phyloP scores from a whole-genome alignment of 1,140 invertebrate species.

The Pogonus chalceus region DNA sequence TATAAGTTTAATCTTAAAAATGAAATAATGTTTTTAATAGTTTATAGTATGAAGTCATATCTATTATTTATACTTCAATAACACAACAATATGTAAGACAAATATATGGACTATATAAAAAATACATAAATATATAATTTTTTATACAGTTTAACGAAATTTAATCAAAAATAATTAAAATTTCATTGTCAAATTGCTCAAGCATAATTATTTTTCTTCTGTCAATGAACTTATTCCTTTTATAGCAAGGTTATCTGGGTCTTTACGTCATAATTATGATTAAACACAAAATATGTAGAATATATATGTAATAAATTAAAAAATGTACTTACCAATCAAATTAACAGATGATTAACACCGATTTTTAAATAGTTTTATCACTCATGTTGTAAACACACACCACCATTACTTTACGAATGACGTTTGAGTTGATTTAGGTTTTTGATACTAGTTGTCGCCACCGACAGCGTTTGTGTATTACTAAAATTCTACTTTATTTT shows the following conservation, averaged over 20 bases:
- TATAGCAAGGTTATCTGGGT: not conserved
- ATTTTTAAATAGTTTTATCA: not conserved
- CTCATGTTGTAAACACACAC: conserved; percentile 3
- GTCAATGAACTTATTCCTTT: not conserved
- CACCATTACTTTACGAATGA: not conserved
- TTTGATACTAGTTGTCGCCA: not conserved
- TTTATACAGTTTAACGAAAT: not conserved
- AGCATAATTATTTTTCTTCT: not conserved
- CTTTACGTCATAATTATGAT: not conserved
- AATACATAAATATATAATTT: not conserved
- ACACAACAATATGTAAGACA: not conserved
- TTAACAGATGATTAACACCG: not conserved
- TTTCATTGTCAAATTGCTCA: not conserved
- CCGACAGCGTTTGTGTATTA: not conserved
- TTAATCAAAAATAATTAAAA: not conserved
- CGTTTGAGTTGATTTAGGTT: not conserved
- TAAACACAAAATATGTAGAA: not conserved
- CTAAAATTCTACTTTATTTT: no score
- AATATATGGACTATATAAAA: not conserved
- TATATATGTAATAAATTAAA: not conserved
- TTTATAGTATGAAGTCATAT: no score
- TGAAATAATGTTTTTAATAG: no score
- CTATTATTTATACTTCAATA: not conserved
- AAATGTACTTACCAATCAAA: not conserved
- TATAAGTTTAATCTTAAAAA: no score